phyloP scores from a whole-genome alignment of 2,888 invertebrate species.

The Cantharis rustica region DNA sequence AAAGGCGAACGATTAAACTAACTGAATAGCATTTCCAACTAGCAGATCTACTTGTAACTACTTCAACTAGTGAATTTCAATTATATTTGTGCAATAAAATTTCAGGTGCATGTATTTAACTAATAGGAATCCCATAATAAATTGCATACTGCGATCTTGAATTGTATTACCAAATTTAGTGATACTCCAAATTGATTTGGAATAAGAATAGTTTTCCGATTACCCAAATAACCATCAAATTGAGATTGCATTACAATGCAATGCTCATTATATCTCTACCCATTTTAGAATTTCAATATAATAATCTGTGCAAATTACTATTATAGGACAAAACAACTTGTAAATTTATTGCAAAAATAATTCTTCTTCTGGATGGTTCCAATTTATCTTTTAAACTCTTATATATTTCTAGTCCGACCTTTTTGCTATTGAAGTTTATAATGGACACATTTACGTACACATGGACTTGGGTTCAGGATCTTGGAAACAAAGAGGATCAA shows the following conservation, averaged over 20 bases:
- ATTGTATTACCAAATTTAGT: background rate
- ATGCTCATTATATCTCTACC: background rate
- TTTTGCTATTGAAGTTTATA: conserved; percentile 92
- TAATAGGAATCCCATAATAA: background rate
- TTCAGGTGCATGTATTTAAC: background rate
- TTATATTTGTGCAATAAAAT: background rate
- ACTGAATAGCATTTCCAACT: background rate
- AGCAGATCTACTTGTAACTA: background rate
- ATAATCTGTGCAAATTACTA: background rate
- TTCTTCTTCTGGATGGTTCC: background rate
- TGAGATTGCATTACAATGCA: background rate
- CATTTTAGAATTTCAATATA: background rate
- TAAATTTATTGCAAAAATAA: background rate
- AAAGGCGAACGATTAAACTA: background rate
- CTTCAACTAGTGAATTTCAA: background rate
- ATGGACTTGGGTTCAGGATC: conserved; percentile 92
- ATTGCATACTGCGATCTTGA: background rate
- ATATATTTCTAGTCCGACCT: conserved; percentile 74
- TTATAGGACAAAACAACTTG: too few species aligned
- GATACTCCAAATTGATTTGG: background rate
- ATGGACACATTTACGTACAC: conserved; percentile 91
- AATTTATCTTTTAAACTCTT: background rate
- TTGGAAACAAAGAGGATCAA: conserved; percentile 81
- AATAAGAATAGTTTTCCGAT: background rate
- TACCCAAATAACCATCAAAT: background rate